Conservation (phyloP, 1,140 invertebrate species). For the Brachionus plicatilis region DNA sequence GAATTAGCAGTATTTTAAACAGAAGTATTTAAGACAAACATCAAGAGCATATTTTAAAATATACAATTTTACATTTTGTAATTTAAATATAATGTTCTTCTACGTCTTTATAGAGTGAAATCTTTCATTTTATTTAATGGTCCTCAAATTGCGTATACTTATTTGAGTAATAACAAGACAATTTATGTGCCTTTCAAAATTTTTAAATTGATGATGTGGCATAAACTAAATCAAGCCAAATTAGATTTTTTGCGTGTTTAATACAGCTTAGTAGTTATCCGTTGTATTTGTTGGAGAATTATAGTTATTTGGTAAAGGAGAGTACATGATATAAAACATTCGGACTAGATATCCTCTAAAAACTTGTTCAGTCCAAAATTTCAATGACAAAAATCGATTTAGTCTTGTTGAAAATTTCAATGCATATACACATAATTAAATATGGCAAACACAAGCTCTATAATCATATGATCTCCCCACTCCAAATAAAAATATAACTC, state of each 20-base stretch:
- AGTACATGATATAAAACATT: neutral
- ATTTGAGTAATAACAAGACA: too few relatives aligned
- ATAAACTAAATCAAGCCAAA: neutral
- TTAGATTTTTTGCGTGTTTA: neutral
- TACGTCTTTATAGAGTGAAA: too few relatives aligned
- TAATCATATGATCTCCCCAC: neutral
- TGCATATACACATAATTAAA: neutral
- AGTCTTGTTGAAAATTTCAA: neutral
- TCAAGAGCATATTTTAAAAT: too few relatives aligned
- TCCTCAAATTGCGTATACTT: too few relatives aligned
- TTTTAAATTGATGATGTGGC: slow-evolving; percentile 3
- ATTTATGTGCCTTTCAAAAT: neutral
- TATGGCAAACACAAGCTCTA: neutral
- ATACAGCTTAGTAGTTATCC: neutral
- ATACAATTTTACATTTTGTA: too few relatives aligned
- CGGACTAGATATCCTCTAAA: neutral
- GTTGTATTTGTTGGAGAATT: neutral
- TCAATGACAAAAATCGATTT: neutral
- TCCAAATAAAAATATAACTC: neutral
- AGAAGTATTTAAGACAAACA: too few relatives aligned
- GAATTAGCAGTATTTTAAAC: too few relatives aligned
- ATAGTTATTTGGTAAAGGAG: slow-evolving; percentile 6
- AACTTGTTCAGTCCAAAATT: neutral
- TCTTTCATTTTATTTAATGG: too few relatives aligned
- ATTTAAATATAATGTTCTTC: too few relatives aligned